Base-by-base conservation (phyloP, 2,113 vertebrate genomes). In the Phainopepla nitens region DNA sequence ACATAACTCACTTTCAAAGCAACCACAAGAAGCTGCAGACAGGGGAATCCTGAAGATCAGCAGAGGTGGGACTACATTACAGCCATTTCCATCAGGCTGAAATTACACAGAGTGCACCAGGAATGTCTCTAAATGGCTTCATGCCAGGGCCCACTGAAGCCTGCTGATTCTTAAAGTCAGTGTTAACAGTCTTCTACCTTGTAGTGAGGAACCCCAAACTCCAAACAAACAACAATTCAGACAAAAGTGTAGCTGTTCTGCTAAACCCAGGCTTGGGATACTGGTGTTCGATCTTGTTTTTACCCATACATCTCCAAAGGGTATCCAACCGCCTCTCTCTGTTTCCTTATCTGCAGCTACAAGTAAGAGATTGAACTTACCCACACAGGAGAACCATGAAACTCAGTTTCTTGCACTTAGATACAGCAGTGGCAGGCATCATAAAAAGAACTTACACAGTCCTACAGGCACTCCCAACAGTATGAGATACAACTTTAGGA, bases 1-100 rank as follows among this genome's bases (percentile, higher is more conserved):
- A 98, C 98, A 97, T 83, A 97, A 92, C 96, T 96, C 94, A 24
- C 93, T 94, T 97, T 97, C 98, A 97, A 97, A 98, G 98, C 91
- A 79, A 89, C 96, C 95, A 75, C 76, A 72, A 94, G 90, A 93
- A 93, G 97, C 96, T 97, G 98, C 96, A 97, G 97, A 97, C 97
- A 97, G 94, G 93, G 96, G 97, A 97, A 98, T 97, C 97, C 97
- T 98, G 97, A 98, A 97, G 96, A 97, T 97, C 97, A 98, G 97
- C 97, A 98, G 98, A 98, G 93, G 94, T 97, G 68, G 92, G 91
- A 95, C 95, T 87, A 83, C 90, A 82, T 75, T 94, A 88, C 89
- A 91, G 94, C 70, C 68, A 56, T 93, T 97, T 94, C 94, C 83
- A 91, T 83, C 87, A 61, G 71, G 88, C 89, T 96, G 97, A 98